A percentile compares a stretch with the other conserved stretches of the same genome.
phyloP scores from a whole-genome alignment of 2,797 vertebrate genomes.

The Gallinago nigripennis region DNA sequence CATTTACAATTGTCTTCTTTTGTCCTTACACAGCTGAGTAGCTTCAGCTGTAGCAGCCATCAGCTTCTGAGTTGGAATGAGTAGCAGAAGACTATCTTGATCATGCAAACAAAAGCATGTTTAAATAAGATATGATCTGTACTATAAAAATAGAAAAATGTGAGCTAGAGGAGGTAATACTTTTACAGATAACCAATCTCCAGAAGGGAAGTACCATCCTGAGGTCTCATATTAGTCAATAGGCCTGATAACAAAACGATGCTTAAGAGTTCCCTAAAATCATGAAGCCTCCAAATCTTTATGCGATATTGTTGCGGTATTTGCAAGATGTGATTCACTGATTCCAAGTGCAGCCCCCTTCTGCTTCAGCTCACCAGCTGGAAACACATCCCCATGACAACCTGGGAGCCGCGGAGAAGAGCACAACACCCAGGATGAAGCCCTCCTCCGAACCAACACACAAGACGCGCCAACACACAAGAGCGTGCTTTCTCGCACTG shows the following conservation, averaged over 20 bases:
- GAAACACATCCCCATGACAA: slow-evolving; percentile 50
- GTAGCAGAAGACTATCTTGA: neutral
- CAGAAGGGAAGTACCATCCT: neutral
- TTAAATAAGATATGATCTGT: neutral
- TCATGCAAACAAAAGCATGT: neutral
- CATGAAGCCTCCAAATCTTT: neutral
- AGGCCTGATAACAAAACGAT: neutral
- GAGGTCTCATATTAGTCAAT: neutral
- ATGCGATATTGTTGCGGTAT: neutral
- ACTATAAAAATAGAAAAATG: neutral
- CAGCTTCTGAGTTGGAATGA: neutral
- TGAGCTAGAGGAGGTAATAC: neutral
- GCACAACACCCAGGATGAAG: neutral
- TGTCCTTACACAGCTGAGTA: neutral
- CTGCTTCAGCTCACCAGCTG: slow-evolving; percentile 23
- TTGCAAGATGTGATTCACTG: slow-evolving; percentile 16
- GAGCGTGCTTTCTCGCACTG: neutral
- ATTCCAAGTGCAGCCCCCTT: neutral
- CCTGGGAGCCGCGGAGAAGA: neutral
- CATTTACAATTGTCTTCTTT: neutral
- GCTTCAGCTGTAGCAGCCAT: neutral
- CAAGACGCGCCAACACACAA: neutral
- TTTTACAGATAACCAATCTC: neutral
- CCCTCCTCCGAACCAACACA: neutral
- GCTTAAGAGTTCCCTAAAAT: neutral